Conservation (phyloP, 2,113 vertebrate genomes). For the Pseudorhombus dupliciocellatus region DNA sequence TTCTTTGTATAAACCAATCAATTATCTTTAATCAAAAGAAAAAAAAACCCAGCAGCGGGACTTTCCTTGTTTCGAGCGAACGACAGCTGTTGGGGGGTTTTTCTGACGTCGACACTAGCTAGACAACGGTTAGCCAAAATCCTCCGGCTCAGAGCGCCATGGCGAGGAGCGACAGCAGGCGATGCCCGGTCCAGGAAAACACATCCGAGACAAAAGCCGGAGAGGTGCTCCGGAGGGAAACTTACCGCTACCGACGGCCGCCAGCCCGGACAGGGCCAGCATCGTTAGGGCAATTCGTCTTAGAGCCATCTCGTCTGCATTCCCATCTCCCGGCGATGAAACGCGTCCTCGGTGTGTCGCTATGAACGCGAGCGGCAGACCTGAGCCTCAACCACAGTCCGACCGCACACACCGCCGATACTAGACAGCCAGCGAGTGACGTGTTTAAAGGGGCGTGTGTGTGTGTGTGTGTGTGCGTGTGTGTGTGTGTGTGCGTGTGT, state of each 20-base stretch:
- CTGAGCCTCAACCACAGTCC: constrained; percentile 76
- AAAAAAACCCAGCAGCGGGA: neutral
- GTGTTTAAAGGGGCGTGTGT: constrained; percentile 77
- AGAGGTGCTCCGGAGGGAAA: constrained; percentile 46
- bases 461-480: constrained; percentile 26
- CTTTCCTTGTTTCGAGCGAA: neutral
- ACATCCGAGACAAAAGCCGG: constrained; percentile 70
- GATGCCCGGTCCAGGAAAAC: constrained; percentile 71
- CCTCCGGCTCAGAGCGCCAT: constrained; percentile 77
- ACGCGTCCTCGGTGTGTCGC: constrained; percentile 69
- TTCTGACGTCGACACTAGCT: constrained; percentile 55
- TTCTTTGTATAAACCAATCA: too few species aligned
- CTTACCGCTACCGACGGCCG: constrained; percentile 77
- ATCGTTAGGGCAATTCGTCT: constrained; percentile 64
- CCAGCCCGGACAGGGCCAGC: constrained; percentile 72
- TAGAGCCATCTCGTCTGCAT: constrained; percentile 78
- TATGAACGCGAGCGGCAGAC: constrained; percentile 66
- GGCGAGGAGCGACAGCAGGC: constrained; percentile 77
- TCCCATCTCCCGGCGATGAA: constrained; percentile 81
- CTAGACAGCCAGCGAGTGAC: constrained; percentile 66
- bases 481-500: neutral
- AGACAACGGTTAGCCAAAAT: constrained; percentile 56
- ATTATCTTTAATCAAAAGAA: neutral
- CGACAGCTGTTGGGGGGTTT: neutral
- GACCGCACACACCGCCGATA: constrained; percentile 67